These are phyloP conservation scores for Daphoenositta chrysoptera DNA, from an alignment of 2,113 vertebrate genomes.

Conservation along the genomic window DNA sequence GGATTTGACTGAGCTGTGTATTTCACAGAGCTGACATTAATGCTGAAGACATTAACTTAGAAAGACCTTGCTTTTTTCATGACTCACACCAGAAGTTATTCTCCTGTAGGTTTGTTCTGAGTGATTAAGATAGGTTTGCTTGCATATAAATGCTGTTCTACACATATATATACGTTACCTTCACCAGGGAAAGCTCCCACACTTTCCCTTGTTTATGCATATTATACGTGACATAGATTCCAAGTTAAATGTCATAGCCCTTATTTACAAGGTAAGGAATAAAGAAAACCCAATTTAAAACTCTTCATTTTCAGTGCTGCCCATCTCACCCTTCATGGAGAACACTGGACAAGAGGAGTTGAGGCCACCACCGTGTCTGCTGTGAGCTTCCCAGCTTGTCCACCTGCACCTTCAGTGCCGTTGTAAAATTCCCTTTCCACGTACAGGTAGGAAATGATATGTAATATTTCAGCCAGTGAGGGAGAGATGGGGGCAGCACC, in stretches of 20 bases:
- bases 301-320: background rate
- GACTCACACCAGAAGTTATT: conserved; percentile 9
- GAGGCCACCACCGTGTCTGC: background rate
- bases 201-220: background rate
- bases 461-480: background rate
- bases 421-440: background rate
- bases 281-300: background rate
- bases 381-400: background rate
- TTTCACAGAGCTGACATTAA: background rate
- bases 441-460: background rate
- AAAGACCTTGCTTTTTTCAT: conserved; percentile 5
- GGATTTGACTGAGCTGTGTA: background rate
- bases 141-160: background rate
- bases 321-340: background rate
- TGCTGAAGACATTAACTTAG: background rate
- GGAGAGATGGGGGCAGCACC: background rate
- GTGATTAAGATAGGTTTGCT: background rate
- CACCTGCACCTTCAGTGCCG: background rate
- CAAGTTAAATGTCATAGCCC: background rate
- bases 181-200: background rate
- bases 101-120: conserved; percentile 9
- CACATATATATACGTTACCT: background rate
- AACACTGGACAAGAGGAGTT: background rate
- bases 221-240: background rate
- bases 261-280: background rate